Evolutionary conservation across 1,140 invertebrate species (phyloP).

Genomic region (Heliothis subflexa): DNA sequence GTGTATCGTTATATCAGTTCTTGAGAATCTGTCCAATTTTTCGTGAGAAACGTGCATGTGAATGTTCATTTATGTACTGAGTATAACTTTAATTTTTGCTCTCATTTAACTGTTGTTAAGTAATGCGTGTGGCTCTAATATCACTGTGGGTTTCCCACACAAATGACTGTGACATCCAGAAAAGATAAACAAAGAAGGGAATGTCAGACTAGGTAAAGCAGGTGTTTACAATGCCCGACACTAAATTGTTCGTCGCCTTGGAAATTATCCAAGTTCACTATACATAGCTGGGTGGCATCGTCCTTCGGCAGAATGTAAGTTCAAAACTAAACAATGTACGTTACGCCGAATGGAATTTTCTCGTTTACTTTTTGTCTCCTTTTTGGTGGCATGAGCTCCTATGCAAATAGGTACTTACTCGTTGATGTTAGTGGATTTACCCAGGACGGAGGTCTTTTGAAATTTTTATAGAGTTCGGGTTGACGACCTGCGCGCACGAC

Average conservation of each 20-base stretch:
- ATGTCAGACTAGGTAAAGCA: slow-evolving; percentile 59
- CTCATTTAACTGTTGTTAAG: background rate
- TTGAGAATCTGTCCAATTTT: no score
- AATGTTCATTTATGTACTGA: background rate
- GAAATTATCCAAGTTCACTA: slow-evolving; percentile 67
- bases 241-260: slow-evolving; percentile 65
- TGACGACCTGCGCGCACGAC: slow-evolving; percentile 75
- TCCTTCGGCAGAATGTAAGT: slow-evolving; percentile 48
- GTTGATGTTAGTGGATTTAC: slow-evolving; percentile 45
- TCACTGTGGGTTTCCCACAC: slow-evolving; percentile 29
- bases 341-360: slow-evolving; percentile 40
- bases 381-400: slow-evolving; percentile 47
- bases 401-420: slow-evolving; percentile 63
- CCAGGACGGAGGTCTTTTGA: slow-evolving; percentile 60
- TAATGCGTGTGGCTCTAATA: background rate
- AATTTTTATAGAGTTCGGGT: slow-evolving; percentile 81
- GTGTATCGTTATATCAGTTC: no score
- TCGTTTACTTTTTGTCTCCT: slow-evolving; percentile 30
- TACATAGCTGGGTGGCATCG: slow-evolving; percentile 44
- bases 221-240: slow-evolving; percentile 68
- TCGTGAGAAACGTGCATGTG: no score
- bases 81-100: background rate
- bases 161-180: slow-evolving; percentile 59
- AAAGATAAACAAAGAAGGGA: slow-evolving; percentile 63
- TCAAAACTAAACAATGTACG: slow-evolving; percentile 41